Conservation (phyloP, 2,797 vertebrate genomes). For the Gallinago stenura region DNA sequence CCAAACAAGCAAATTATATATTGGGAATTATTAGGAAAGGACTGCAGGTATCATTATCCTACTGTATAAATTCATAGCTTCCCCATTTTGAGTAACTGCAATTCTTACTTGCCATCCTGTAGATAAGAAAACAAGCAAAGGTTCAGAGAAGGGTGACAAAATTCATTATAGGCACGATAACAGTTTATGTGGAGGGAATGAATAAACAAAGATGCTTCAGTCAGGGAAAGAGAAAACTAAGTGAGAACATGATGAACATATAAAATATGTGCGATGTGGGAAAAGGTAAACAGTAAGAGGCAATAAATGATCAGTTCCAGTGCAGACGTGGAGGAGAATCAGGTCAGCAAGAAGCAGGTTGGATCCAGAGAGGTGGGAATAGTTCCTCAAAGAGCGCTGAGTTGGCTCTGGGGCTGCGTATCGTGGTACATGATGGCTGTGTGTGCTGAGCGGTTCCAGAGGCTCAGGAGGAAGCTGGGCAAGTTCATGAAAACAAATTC, state of each 20-base stretch:
- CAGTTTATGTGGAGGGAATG: neutral
- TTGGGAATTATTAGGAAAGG: neutral
- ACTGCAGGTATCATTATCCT: neutral
- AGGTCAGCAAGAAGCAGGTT: neutral
- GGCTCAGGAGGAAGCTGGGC: neutral
- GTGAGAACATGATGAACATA: neutral
- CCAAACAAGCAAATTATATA: neutral
- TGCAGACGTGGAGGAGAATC: neutral
- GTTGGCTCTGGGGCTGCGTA: neutral
- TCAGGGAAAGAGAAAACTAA: neutral
- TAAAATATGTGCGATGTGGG: neutral
- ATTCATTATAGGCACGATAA: neutral
- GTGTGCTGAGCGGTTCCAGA: accelerated
- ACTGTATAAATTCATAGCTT: neutral
- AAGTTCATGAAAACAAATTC: neutral
- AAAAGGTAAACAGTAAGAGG: neutral
- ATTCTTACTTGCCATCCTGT: neutral
- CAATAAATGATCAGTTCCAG: neutral
- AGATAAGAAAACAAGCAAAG: neutral
- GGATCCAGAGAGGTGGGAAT: neutral
- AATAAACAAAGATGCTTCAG: neutral
- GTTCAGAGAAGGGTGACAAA: neutral
- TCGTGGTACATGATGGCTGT: accelerated
- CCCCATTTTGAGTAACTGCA: neutral
- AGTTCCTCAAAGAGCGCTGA: accelerated